These are phyloP conservation scores for Pristiophorus japonicus DNA, from an alignment of 2,113 vertebrate genomes.

Conservation along the genomic window DNA sequence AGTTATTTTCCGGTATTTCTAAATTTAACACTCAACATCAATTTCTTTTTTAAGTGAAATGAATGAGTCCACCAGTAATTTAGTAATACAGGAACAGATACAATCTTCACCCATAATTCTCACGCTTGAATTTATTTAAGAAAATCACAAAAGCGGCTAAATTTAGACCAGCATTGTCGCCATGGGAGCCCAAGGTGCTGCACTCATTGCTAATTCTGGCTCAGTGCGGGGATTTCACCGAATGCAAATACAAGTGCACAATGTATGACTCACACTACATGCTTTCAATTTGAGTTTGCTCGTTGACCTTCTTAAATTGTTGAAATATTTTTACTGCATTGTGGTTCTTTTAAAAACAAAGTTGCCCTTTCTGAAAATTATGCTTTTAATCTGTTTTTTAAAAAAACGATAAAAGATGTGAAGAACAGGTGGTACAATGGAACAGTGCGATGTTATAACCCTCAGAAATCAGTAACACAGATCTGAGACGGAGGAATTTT, in stretches of 20 bases:
- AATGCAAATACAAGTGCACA: conserved; percentile 71
- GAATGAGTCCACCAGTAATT: conserved; percentile 12
- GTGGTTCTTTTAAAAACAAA: not conserved
- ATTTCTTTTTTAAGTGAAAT: conserved; percentile 20
- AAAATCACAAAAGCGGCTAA: conserved; percentile 44
- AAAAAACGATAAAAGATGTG: not conserved
- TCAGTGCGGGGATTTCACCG: conserved; percentile 68
- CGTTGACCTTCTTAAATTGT: conserved; percentile 62
- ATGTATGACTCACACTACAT: conserved; percentile 62
- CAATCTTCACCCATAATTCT: not conserved
- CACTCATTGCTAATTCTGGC: conserved; percentile 56
- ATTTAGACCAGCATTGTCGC: conserved; percentile 47
- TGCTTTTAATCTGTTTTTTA: not conserved
- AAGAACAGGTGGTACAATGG: not conserved
- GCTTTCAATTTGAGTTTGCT: conserved; percentile 53
- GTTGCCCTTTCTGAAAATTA: not conserved
- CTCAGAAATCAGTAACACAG: not conserved
- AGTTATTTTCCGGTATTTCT: conserved; percentile 3
- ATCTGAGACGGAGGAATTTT: not conserved
- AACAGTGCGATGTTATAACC: not conserved
- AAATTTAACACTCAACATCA: not conserved
- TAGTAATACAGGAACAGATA: conserved; percentile 30
- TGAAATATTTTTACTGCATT: conserved; percentile 39
- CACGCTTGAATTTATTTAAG: conserved; percentile 46
- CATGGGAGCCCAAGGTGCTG: conserved; percentile 45